phyloP scores from a whole-genome alignment of 2,888 invertebrate species.

The Frankliniella fusca region DNA sequence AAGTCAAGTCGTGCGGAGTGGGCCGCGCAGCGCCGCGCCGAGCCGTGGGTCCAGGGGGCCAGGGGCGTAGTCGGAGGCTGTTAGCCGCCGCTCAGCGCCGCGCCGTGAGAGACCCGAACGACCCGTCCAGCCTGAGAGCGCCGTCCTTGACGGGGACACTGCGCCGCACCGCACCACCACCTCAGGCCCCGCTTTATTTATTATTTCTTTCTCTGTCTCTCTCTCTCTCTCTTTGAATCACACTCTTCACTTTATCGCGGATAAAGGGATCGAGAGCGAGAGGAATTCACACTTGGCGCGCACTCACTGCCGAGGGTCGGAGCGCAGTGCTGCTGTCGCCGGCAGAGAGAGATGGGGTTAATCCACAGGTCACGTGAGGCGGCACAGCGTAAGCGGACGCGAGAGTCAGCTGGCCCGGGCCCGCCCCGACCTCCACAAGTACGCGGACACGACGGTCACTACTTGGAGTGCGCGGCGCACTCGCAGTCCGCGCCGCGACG shows the following conservation, averaged over 20 bases:
- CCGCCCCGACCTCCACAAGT: background rate
- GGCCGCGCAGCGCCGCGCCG: background rate
- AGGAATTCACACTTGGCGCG: background rate
- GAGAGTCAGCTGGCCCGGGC: background rate
- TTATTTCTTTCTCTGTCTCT: no score
- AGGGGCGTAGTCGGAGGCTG: background rate
- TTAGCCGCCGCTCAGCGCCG: background rate
- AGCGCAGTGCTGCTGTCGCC: no score
- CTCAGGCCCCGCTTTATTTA: no score
- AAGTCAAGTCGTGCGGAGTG: no score
- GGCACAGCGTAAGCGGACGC: no score
- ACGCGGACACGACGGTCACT: background rate
- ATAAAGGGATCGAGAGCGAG: background rate
- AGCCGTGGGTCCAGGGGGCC: background rate
- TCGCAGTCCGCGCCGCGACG: no score
- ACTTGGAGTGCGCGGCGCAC: background rate
- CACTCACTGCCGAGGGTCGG: background rate
- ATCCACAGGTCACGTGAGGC: no score
- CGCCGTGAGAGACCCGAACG: background rate
- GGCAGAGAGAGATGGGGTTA: no score
- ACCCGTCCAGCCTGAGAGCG: background rate
- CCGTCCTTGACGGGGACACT: background rate
- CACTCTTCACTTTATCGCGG: background rate
- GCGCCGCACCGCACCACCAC: background rate
- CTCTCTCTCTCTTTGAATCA: background rate